Base-by-base conservation (phyloP, 2,113 vertebrate species). In the Suricata suricatta region DNA sequence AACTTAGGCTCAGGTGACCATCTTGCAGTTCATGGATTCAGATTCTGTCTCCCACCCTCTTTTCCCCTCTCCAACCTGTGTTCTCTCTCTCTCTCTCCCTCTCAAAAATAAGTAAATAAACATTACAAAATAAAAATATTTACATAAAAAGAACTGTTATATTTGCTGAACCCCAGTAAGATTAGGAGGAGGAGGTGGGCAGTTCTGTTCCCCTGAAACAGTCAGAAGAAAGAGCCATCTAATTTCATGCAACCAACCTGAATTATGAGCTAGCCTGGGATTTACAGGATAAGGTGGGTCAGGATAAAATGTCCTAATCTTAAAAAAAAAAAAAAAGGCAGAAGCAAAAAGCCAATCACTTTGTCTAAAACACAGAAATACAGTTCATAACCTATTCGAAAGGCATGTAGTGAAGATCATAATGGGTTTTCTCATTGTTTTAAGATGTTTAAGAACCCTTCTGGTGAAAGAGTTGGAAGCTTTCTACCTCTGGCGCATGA, bases 281-380 rank as follows among this genome's bases (percentile, higher is more conserved):
- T 38, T 41, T 68, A 54, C 23, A 68, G 41, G 60, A 5, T 7
- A 35, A 21, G 12, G 44, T 57, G 31, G 11, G 38, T 16, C 15
- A 41, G 71, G 54, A 71, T 54, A 93, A 88, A 95, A 72, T 7
- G 14, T 57, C 50, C 52, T 72, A 16, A 47, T 64, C 47, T 80
- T 23, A 16, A n/a, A n/a, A 72, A 31, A 2, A 5, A 35, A 83
- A 21, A 25, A 17, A 38, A 83, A 83, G 80, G 41, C 41, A 38
- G 1, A 3, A 33, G 64, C 31, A 7, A 17, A 38, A 83, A 83
- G 7, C 14, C 6, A 83, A 23, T 72, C 11, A 80, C 23, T 60
- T 88, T 41, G 33, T 33, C 31, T 90, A 54, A 90, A 85, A 77
- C 63, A 52, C 29, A 95, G 93, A 79, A 88, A 87, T 29, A 88